A percentile compares a stretch with the other conserved stretches of the same genome.
Conservation (phyloP, 2,797 vertebrate genomes). For the Orientallactaga sibirica region DNA sequence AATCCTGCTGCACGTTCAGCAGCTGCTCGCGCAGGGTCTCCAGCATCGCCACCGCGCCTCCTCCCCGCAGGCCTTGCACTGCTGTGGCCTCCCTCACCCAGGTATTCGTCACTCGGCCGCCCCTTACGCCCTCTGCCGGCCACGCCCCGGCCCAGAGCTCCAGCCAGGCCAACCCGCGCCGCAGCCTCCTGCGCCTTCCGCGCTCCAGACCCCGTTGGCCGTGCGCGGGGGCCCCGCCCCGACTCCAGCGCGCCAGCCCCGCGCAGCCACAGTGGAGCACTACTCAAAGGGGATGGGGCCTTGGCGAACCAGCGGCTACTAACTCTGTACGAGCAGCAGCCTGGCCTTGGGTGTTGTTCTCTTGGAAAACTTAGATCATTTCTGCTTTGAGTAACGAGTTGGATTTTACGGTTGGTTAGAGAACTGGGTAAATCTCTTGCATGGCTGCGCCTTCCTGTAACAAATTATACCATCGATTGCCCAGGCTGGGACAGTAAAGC, state of each 20-base stretch:
- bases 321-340: accelerated
- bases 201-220: neutral
- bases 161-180: no score
- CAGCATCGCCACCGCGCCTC: conserved; percentile 89
- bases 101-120: neutral
- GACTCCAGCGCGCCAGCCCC: neutral
- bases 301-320: accelerated
- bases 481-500: neutral
- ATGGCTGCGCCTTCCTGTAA: neutral
- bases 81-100: neutral
- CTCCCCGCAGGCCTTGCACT: neutral
- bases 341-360: no score
- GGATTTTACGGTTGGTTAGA: neutral
- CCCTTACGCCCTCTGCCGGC: neutral
- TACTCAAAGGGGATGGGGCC: neutral
- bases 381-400: neutral
- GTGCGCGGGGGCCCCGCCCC: no score
- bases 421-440: neutral
- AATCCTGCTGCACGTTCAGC: conserved; percentile 95
- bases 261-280: conserved; percentile 75
- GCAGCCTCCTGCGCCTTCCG: neutral
- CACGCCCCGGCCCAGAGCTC: no score
- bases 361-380: no score
- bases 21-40: conserved; percentile 94
- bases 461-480: neutral